Base-by-base conservation (phyloP, 1,140 invertebrate genomes). In the Caenorhabditis latens region DNA sequence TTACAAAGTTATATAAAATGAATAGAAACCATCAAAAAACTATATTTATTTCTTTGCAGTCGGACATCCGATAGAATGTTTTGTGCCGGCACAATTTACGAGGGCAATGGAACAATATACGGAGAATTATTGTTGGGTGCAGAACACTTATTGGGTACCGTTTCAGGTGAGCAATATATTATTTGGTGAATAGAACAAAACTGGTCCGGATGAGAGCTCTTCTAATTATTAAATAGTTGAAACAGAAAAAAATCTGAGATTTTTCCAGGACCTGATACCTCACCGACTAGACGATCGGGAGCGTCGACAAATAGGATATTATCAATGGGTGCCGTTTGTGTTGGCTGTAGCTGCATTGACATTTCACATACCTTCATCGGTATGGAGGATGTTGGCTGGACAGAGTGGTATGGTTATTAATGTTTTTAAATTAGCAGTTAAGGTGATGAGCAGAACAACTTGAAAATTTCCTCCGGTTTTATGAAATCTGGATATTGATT, bases 301-400 rank as follows among this genome's bases (percentile, higher is more conserved):
- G 86, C 88, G 89, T 43, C 85, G 91, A 40, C 92, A 93, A 86
- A 92, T 92, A 24, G 91, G 91, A 40, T 92, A 92, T 82, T 92
- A 92, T 83, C 91, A 93, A 84, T 91, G 91, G 91, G 90, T 93
- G 8, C 94, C 94, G 13, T 94, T 94, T 67, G 93, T 94, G 84
- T 88, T 94, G 8, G 90, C 94, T 8, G 89, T 94, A 8, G 93
- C 94, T 86, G 84, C 94, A 1, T 90, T 94, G 7, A 90, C 94
- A 88, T 94, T 94, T 89, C 94, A 94, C 89, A 67, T 94, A 84
- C 94, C 94, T 5, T 93, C 94, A 57, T 93, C 94, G 16, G 90
- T 94, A n/a, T 94, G 94, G 94, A 87, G 94, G 46, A 92, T 93
- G 32, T 89, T 94, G 42, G 94, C 94, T 85, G 92, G 91, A 65